phyloP scores from a whole-genome alignment of 2,888 invertebrate species.

The Frankliniella intonsa region DNA sequence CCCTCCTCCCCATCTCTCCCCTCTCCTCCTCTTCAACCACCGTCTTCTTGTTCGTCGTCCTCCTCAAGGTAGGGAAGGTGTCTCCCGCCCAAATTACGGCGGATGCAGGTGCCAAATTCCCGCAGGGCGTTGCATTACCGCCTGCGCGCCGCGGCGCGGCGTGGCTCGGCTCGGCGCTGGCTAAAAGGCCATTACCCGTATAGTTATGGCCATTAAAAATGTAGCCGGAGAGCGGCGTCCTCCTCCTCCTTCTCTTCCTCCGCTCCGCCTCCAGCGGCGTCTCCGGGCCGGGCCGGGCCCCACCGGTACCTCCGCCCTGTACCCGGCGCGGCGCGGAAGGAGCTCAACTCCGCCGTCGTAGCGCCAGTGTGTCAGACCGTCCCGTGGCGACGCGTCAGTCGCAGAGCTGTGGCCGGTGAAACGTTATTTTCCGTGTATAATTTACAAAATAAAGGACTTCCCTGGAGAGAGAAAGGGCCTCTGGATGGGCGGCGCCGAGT shows the following conservation, averaged over 20 bases:
- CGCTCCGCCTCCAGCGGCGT: neutral
- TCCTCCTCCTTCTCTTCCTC: neutral
- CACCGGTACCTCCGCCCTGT: too few relatives aligned
- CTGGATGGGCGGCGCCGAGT: too few relatives aligned
- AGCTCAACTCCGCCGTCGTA: neutral
- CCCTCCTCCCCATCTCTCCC: too few relatives aligned
- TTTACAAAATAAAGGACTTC: too few relatives aligned
- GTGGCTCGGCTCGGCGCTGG: neutral
- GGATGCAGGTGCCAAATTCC: slow-evolving; percentile 17
- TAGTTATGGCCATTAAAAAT: slow-evolving; percentile 27
- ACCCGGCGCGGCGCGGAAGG: too few relatives aligned
- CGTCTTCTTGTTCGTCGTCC: too few relatives aligned
- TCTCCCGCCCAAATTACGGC: neutral
- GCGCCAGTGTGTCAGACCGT: too few relatives aligned
- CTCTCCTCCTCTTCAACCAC: too few relatives aligned
- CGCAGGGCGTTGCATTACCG: neutral
- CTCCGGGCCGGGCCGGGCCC: slow-evolving; percentile 12
- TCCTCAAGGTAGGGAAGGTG: too few relatives aligned
- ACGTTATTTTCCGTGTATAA: too few relatives aligned
- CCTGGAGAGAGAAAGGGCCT: too few relatives aligned
- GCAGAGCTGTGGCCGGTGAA: too few relatives aligned
- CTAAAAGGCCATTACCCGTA: slow-evolving; percentile 22
- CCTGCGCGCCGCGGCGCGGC: neutral
- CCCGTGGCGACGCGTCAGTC: neutral
- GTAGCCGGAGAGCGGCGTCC: neutral